A percentile compares a stretch with the other conserved stretches of the same genome.
Conservation (phyloP, 2,113 vertebrate genomes). For the Ctenomys sociabilis region DNA sequence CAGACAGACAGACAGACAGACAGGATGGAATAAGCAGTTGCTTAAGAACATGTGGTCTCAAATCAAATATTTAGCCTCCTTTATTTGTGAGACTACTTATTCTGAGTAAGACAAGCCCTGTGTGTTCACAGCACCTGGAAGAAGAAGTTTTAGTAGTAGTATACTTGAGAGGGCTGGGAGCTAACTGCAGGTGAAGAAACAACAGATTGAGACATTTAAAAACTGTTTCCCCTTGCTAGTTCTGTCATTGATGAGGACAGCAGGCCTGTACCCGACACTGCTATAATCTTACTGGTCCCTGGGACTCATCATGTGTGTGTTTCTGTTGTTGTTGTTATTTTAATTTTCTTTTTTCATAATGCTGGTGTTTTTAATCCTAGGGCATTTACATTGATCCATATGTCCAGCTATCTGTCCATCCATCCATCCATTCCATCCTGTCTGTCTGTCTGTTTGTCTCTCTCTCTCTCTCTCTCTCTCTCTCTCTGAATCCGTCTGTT, state of each 20-base stretch:
- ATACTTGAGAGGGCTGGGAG: background rate
- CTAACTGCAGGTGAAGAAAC: background rate
- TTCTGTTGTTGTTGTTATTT: background rate
- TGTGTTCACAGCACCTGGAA: background rate
- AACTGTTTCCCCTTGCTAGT: background rate
- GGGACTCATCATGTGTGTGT: background rate
- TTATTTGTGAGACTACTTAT: background rate
- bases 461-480: background rate
- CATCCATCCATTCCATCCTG: no score
- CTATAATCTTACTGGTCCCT: background rate
- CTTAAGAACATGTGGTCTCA: background rate
- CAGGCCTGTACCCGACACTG: background rate
- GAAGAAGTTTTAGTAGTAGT: conserved; percentile 43
- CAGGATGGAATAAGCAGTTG: conserved; percentile 9
- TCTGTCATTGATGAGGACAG: background rate
- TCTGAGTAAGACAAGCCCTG: conserved; percentile 27
- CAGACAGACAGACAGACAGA: no score
- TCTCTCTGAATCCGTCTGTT: background rate
- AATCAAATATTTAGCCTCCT: background rate
- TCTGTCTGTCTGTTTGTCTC: background rate
- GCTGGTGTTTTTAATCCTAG: background rate
- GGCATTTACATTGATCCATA: background rate
- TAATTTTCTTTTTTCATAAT: background rate
- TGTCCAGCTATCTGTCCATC: background rate
- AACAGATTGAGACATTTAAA: background rate